These are phyloP conservation scores for Plagodis pulveraria DNA, from an alignment of 2,888 invertebrate genomes.

Conservation along the genomic window DNA sequence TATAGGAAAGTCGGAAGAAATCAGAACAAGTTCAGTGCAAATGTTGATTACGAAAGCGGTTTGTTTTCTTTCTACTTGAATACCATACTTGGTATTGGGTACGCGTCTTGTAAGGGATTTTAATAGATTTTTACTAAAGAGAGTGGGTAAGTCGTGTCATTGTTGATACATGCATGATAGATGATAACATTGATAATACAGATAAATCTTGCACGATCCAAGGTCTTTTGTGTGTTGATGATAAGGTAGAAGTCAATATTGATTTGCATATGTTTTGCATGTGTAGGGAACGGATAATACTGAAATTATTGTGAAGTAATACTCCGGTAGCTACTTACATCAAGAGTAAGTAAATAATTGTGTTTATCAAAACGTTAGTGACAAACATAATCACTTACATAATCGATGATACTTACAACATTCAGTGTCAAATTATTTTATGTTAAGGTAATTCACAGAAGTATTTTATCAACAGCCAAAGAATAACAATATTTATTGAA, in stretches of 20 bases:
- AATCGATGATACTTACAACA: too few relatives aligned
- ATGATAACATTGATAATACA: constrained; percentile 28
- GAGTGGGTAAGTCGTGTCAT: constrained; percentile 11
- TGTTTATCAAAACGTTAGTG: too few relatives aligned
- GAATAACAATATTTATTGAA: constrained; percentile 2
- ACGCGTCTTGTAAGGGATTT: constrained; percentile 15
- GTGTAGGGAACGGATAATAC: too few relatives aligned
- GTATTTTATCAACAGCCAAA: neutral
- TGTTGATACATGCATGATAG: constrained; percentile 8
- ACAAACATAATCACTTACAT: too few relatives aligned
- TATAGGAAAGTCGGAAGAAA: constrained; percentile 45
- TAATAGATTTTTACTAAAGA: constrained; percentile 28
- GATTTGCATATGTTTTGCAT: neutral
- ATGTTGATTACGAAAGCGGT: constrained; percentile 52
- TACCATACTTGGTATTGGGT: constrained; percentile 33
- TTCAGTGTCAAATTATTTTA: too few relatives aligned
- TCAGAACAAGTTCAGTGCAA: constrained; percentile 49
- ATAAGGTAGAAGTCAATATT: constrained; percentile 3
- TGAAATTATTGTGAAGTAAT: too few relatives aligned
- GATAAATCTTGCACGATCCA: constrained; percentile 32
- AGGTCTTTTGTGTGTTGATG: constrained; percentile 18
- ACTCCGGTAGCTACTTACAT: neutral
- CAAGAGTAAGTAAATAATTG: neutral
- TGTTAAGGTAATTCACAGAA: too few relatives aligned
- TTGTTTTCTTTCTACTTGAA: constrained; percentile 40